These are phyloP conservation scores for Chrysolina haemoptera DNA, from an alignment of 2,888 invertebrate species.

Conservation along the genomic window DNA sequence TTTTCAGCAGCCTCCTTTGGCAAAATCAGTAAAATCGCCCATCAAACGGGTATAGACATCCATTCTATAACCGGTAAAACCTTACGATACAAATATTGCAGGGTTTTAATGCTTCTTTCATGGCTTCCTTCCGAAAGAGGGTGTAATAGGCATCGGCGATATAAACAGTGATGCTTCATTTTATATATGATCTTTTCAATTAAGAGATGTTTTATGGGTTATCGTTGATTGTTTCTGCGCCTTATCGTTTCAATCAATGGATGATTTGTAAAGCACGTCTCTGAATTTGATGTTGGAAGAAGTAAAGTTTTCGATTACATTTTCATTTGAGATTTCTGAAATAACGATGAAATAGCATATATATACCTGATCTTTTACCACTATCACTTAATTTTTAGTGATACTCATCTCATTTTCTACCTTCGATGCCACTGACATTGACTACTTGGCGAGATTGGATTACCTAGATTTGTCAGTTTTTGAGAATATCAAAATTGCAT, in stretches of 20 bases:
- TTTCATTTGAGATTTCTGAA: too few relatives aligned
- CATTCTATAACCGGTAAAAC: constrained; percentile 42
- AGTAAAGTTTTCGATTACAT: too few relatives aligned
- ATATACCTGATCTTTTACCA: too few relatives aligned
- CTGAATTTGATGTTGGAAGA: background rate
- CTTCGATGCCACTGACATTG: too few relatives aligned
- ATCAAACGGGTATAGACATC: constrained; percentile 61
- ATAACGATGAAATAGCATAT: too few relatives aligned
- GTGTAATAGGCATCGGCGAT: constrained; percentile 29
- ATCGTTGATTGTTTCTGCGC: constrained; percentile 33
- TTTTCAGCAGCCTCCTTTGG: constrained; percentile 61
- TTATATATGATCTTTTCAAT: constrained; percentile 41
- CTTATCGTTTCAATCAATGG: background rate
- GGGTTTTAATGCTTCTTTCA: constrained; percentile 37
- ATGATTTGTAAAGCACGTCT: background rate
- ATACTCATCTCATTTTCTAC: too few relatives aligned
- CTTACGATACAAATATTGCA: constrained; percentile 37
- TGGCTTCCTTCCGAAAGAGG: constrained; percentile 27
- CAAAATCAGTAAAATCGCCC: constrained; percentile 63
- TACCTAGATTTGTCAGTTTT: too few relatives aligned
- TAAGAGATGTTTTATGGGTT: constrained; percentile 35
- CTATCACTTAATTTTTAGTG: too few relatives aligned
- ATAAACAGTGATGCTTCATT: constrained; percentile 34
- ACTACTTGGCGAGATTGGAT: too few relatives aligned
- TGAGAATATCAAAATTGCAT: too few relatives aligned